Conservation (phyloP, 2,797 vertebrate genomes). For the Catostomus latipinnis region DNA sequence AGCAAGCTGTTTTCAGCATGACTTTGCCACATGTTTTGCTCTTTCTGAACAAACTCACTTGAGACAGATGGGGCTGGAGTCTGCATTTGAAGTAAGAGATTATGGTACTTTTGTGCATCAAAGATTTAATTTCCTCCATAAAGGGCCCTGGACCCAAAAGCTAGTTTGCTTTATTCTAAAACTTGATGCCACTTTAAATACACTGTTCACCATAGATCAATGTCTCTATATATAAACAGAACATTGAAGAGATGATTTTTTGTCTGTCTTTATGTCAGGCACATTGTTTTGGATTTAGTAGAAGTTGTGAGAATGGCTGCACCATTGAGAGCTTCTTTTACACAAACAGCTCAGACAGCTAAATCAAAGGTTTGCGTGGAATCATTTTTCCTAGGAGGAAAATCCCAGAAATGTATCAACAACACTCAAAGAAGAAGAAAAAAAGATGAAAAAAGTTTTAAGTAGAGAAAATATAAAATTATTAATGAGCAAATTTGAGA, state of each 20-base stretch:
- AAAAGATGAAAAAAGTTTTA: neutral
- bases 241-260: neutral
- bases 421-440: neutral
- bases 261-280: neutral
- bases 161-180: constrained; percentile 29
- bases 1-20: constrained; percentile 50
- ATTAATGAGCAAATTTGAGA: no score
- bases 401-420: neutral
- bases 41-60: constrained; percentile 33
- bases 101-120: constrained; percentile 33
- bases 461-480: no score
- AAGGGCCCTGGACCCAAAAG: constrained; percentile 3
- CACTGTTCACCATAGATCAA: neutral
- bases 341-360: constrained; percentile 19
- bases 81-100: constrained; percentile 25
- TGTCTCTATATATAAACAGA: constrained; percentile 5
- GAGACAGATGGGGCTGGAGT: constrained; percentile 12
- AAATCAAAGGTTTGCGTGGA: constrained; percentile 33
- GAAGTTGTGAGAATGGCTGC: neutral
- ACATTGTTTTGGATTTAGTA: constrained; percentile 9
- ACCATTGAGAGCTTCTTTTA: neutral
- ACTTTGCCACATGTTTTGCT: constrained; percentile 50
- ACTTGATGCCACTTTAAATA: constrained; percentile 3
- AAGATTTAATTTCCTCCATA: constrained; percentile 51
- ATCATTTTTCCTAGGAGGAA: constrained; percentile 26